Percentiles rank a stretch among this genome's conserved stretches.
Evolutionary conservation across 2,113 vertebrate species (phyloP).

Genomic region (Aptenodytes forsteri): DNA sequence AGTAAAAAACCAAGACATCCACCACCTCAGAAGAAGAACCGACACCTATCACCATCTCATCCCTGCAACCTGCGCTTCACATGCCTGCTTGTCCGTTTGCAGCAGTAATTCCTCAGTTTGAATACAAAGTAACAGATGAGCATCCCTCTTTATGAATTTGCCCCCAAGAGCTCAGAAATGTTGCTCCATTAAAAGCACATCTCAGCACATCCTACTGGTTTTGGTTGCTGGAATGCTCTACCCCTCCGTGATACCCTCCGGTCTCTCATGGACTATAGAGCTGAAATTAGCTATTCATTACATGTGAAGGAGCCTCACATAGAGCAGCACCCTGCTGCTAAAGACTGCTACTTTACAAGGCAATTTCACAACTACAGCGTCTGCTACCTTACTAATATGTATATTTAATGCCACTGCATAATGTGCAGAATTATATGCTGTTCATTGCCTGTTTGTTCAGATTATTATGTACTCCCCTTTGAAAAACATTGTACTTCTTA

Average conservation of each 20-base stretch:
- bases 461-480: conserved; percentile 37
- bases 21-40: neutral
- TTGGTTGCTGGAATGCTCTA: conserved; percentile 21
- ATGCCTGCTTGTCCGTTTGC: neutral
- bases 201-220: conserved; percentile 56
- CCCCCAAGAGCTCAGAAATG: conserved; percentile 62
- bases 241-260: neutral
- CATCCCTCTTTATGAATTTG: conserved; percentile 50
- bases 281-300: conserved; percentile 80
- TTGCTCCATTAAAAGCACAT: conserved; percentile 69
- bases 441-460: conserved; percentile 68
- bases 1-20: neutral
- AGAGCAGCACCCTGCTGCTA: conserved; percentile 65
- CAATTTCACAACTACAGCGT: conserved; percentile 73
- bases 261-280: conserved; percentile 65
- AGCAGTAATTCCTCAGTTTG: conserved; percentile 52
- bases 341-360: conserved; percentile 63
- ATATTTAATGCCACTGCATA: conserved; percentile 67
- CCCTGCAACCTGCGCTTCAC: neutral
- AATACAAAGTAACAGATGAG: conserved; percentile 48
- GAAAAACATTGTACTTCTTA: conserved; percentile 44
- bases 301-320: conserved; percentile 65
- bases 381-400: conserved; percentile 73
- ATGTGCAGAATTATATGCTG: conserved; percentile 63
- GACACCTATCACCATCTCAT: neutral